These are phyloP conservation scores for Balanococcus diminutus DNA, from an alignment of 2,888 invertebrate species.

Conservation along the genomic window DNA sequence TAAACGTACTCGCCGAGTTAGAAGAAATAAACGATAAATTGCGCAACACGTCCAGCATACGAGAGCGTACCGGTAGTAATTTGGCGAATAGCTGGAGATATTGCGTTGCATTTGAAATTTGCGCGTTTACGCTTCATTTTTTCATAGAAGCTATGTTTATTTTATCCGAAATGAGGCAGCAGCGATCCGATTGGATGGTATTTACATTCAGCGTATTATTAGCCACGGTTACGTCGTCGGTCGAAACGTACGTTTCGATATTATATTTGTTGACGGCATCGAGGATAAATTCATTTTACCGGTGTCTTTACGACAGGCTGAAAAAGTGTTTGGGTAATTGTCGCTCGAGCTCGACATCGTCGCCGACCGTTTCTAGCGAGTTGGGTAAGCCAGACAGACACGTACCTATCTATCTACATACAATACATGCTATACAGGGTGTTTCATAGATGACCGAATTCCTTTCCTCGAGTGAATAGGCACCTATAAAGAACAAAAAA, in stretches of 20 bases:
- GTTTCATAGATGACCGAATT: no score
- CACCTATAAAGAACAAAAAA: no score
- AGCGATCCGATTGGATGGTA: not conserved
- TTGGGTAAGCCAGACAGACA: slow-evolving; percentile 2
- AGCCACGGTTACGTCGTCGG: slow-evolving; percentile 4
- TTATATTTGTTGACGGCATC: slow-evolving; percentile 26
- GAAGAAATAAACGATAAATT: slow-evolving; percentile 40
- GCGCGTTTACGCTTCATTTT: not conserved
- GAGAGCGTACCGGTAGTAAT: not conserved
- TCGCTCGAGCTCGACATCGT: not conserved
- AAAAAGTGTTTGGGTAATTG: not conserved
- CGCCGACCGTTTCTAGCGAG: not conserved
- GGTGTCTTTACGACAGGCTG: not conserved
- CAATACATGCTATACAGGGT: no score
- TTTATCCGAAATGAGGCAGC: not conserved
- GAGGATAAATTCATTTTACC: not conserved
- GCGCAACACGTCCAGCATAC: not conserved
- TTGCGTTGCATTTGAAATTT: slow-evolving; percentile 39
- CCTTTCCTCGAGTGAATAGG: no score
- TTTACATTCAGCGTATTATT: slow-evolving; percentile 22
- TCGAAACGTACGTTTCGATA: slow-evolving; percentile 34
- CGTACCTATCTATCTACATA: no score
- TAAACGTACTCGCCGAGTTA: not conserved
- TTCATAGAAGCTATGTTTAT: not conserved
- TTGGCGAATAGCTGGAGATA: slow-evolving; percentile 6